Conservation (phyloP, 1,140 invertebrate species). For the Saxidomus purpurata region DNA sequence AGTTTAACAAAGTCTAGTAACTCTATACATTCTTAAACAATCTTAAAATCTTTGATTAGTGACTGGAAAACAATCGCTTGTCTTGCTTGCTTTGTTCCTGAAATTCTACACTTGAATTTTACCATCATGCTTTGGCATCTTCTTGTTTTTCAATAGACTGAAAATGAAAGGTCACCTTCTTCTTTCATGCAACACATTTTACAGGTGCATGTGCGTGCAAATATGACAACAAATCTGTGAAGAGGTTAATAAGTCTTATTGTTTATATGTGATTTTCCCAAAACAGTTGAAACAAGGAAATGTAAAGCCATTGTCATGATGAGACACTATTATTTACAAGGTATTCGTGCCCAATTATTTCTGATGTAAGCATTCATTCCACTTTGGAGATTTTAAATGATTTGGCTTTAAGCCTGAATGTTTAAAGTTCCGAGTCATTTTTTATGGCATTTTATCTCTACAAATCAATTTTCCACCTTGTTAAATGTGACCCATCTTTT, state of each 20-base stretch:
- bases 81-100: not conserved
- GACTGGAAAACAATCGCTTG: not conserved
- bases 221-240: too few relatives aligned
- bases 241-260: too few relatives aligned
- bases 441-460: constrained; percentile 28
- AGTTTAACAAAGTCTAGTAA: too few relatives aligned
- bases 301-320: not conserved
- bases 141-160: not conserved
- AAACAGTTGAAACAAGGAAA: not conserved
- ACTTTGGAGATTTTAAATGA: not conserved
- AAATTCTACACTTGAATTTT: not conserved
- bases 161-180: not conserved
- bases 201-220: too few relatives aligned
- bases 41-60: not conserved
- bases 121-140: not conserved
- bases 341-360: not conserved
- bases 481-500: constrained; percentile 44
- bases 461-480: constrained; percentile 39
- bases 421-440: constrained; percentile 20
- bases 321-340: not conserved
- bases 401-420: not conserved
- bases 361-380: not conserved
- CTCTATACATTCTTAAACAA: too few relatives aligned
- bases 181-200: too few relatives aligned
- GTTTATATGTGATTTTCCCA: not conserved